Evolutionary conservation across 2,888 invertebrate genomes (phyloP).

Genomic region (Lamellibrachia satsuma): DNA sequence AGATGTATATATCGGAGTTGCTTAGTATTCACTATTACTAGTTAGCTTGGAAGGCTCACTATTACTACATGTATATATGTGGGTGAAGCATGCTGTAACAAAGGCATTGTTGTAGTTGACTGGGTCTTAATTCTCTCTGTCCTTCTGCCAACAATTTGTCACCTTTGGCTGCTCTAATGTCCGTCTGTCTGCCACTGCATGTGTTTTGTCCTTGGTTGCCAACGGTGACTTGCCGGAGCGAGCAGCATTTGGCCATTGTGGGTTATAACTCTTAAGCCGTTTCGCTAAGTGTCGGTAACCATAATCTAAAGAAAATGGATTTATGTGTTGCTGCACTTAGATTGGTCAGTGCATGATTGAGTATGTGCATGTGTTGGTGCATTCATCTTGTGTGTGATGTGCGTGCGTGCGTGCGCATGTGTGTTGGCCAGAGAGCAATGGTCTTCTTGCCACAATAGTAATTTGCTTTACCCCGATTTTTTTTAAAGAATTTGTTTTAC

Average conservation of each 20-base stretch:
- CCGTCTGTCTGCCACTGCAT: background rate
- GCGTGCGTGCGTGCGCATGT: background rate
- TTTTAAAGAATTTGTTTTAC: too few species aligned
- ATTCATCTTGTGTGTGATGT: too few species aligned
- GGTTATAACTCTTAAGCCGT: background rate
- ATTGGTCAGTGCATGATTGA: background rate
- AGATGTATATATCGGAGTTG: too few species aligned
- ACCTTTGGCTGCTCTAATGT: constrained; percentile 5
- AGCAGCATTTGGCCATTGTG: background rate
- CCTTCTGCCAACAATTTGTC: background rate
- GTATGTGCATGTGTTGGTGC: background rate
- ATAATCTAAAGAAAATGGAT: background rate
- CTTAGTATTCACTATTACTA: background rate
- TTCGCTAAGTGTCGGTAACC: background rate
- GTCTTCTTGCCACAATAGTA: too few species aligned
- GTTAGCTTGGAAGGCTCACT: background rate
- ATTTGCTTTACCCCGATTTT: too few species aligned
- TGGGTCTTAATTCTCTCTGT: background rate
- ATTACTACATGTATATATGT: background rate
- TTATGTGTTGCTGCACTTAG: background rate
- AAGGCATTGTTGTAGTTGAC: background rate
- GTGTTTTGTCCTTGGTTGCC: background rate
- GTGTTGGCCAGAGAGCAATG: too few species aligned
- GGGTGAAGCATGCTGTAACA: background rate
- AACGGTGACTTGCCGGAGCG: background rate